Evolutionary conservation across 2,113 vertebrate genomes (phyloP).

Genomic region (Myxocyprinus asiaticus): DNA sequence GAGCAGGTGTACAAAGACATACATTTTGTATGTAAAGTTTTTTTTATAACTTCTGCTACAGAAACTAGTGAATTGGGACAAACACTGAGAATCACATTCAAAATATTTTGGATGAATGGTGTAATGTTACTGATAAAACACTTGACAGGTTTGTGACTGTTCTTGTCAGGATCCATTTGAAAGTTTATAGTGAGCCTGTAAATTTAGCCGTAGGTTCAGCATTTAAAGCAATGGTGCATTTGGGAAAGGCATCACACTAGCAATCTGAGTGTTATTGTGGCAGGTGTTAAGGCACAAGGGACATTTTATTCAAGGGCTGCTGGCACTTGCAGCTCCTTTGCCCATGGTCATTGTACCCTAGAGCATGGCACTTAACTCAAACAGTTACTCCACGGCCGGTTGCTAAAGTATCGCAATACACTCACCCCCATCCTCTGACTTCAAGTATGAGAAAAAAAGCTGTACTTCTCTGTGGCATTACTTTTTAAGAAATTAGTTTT

Average conservation of each 20-base stretch:
- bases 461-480: background rate
- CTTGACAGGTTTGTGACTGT: background rate
- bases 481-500: too few species aligned
- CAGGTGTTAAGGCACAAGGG: conserved; percentile 13
- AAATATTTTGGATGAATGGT: too few species aligned
- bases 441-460: background rate
- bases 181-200: background rate
- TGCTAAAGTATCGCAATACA: conserved; percentile 7
- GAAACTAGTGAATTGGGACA: too few species aligned
- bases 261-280: background rate
- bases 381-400: conserved; percentile 12
- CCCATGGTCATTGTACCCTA: conserved; percentile 36
- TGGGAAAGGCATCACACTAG: background rate
- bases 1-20: too few species aligned
- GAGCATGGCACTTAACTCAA: conserved; percentile 29
- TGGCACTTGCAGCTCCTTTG: conserved; percentile 15
- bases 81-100: too few species aligned
- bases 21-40: too few species aligned
- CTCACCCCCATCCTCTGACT: conserved; percentile 11
- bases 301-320: conserved; percentile 17
- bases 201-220: conserved; percentile 1
- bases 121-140: background rate
- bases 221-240: background rate
- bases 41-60: too few species aligned
- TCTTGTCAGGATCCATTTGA: conserved; percentile 19